Evolutionary conservation across 2,113 vertebrate species (phyloP).

Genomic region (Cochlearius cochlearius): DNA sequence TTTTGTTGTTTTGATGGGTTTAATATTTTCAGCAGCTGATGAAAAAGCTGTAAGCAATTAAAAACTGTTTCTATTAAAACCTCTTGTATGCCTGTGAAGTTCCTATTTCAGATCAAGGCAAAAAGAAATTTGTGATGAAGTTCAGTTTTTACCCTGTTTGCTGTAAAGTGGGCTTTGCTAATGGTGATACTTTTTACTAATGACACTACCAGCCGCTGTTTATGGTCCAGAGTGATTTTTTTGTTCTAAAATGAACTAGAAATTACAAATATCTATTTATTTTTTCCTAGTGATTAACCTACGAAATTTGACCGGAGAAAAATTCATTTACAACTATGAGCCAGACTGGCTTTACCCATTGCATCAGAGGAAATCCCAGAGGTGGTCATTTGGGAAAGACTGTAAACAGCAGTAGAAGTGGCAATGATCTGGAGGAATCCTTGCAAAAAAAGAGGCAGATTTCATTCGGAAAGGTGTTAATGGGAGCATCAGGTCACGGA

Average conservation of each 20-base stretch:
- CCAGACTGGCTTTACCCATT: neutral
- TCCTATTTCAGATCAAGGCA: neutral
- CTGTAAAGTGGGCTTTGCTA: neutral
- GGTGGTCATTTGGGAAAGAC: neutral
- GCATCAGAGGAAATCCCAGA: neutral
- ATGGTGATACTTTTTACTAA: neutral
- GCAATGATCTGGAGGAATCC: neutral
- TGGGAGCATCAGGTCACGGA: neutral
- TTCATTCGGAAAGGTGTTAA: neutral
- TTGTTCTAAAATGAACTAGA: neutral
- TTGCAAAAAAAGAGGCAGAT: neutral
- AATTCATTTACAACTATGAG: neutral
- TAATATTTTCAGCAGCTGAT: neutral
- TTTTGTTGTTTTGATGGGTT: constrained; percentile 5
- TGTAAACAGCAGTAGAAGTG: neutral
- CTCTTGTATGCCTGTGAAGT: neutral
- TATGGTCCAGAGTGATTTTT: neutral
- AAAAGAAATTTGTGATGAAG: neutral
- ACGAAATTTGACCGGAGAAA: neutral
- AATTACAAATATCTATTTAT: neutral
- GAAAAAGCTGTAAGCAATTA: constrained; percentile 10
- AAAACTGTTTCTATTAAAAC: neutral
- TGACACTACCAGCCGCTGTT: neutral
- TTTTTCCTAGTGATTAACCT: neutral
- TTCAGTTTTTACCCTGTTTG: neutral